Conservation (phyloP, 2,888 invertebrate genomes). For the Physocephala rufipes region DNA sequence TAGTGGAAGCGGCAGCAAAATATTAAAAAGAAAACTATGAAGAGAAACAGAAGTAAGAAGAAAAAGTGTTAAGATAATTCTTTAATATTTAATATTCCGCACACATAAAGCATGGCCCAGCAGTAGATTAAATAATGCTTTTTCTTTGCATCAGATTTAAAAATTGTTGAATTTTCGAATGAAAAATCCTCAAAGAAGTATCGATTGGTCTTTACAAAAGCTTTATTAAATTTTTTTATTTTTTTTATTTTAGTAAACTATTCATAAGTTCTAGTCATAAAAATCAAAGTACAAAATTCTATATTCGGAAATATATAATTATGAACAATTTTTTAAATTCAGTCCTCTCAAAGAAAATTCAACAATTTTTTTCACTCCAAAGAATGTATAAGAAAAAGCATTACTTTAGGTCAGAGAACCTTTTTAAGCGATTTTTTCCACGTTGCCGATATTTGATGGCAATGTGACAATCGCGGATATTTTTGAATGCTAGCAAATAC, state of each 20-base stretch:
- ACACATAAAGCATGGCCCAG: constrained; percentile 53
- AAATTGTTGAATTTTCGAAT: constrained; percentile 11
- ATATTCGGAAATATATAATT: too few relatives aligned
- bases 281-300: too few relatives aligned
- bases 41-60: constrained; percentile 20
- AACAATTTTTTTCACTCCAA: constrained; percentile 1
- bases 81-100: constrained; percentile 46
- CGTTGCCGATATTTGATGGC: not conserved
- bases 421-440: not conserved
- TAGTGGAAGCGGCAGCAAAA: constrained; percentile 10
- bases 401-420: constrained; percentile 24
- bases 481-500: constrained; percentile 2
- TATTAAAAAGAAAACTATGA: constrained; percentile 24
- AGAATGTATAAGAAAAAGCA: not conserved
- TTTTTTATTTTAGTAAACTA: too few relatives aligned
- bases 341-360: not conserved
- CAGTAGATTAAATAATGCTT: constrained; percentile 42
- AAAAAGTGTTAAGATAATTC: constrained; percentile 14
- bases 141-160: not conserved
- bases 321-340: not conserved
- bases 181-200: not conserved
- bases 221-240: too few relatives aligned
- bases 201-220: too few relatives aligned
- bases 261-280: too few relatives aligned
- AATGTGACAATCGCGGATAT: constrained; percentile 4